These are phyloP conservation scores for Hipparchia sbordonii DNA, from an alignment of 2,888 invertebrate species.

Conservation along the genomic window DNA sequence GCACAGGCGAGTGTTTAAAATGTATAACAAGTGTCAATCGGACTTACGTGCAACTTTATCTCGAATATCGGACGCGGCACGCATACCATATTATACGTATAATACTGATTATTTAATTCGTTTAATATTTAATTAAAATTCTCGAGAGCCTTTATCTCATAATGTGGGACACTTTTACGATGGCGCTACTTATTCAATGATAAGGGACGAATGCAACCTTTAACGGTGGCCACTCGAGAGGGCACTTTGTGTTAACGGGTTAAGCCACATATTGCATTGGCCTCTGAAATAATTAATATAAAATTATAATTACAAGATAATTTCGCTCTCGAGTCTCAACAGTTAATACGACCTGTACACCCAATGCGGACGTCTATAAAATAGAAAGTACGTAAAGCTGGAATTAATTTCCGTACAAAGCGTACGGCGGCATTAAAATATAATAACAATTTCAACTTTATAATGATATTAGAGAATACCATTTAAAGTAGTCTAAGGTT, in stretches of 20 bases:
- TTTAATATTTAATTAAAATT: constrained; percentile 83
- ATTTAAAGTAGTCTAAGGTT: constrained; percentile 64
- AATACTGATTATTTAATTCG: constrained; percentile 83
- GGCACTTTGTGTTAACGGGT: constrained; percentile 70
- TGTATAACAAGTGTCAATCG: constrained; percentile 57
- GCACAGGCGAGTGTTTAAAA: constrained; percentile 52
- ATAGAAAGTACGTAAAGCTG: constrained; percentile 68
- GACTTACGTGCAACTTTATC: constrained; percentile 69
- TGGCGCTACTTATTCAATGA: constrained; percentile 78
- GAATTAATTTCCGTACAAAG: constrained; percentile 47
- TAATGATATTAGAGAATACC: constrained; percentile 77
- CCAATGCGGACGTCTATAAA: constrained; percentile 65
- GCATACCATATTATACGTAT: constrained; percentile 78
- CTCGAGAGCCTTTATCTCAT: constrained; percentile 80
- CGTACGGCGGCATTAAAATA: constrained; percentile 47
- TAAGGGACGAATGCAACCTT: constrained; percentile 67
- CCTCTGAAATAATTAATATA: constrained; percentile 69
- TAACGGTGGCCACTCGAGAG: constrained; percentile 66
- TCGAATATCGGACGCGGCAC: constrained; percentile 68
- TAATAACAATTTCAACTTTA: constrained; percentile 67
- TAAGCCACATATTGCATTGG: constrained; percentile 74
- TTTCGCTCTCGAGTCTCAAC: constrained; percentile 76
- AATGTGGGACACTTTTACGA: constrained; percentile 83
- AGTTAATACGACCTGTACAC: constrained; percentile 68
- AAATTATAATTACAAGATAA: constrained; percentile 81